Evolutionary conservation across 2,888 invertebrate genomes (phyloP).

Genomic region (Lasioglossum leucozonium): DNA sequence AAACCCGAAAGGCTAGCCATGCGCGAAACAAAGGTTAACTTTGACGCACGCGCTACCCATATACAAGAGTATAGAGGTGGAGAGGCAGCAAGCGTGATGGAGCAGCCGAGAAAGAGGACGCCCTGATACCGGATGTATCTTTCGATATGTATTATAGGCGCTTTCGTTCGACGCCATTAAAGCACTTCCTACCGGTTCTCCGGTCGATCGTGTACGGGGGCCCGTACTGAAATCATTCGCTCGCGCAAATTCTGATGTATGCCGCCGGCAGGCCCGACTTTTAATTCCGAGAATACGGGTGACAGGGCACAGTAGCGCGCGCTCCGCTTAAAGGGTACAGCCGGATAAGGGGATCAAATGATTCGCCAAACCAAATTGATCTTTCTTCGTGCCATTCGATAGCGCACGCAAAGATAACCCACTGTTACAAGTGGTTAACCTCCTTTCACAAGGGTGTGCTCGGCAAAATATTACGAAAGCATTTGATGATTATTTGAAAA

Average conservation of each 20-base stretch:
- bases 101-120: constrained; percentile 51
- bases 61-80: constrained; percentile 30
- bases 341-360: constrained; percentile 5
- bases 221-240: constrained; percentile 38
- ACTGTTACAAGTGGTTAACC: not conserved
- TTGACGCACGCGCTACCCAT: constrained; percentile 75
- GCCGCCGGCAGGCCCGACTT: not conserved
- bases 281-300: not conserved
- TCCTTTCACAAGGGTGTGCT: too few species aligned
- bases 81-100: constrained; percentile 52
- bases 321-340: not conserved
- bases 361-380: not conserved
- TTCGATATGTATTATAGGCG: constrained; percentile 70
- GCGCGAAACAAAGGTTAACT: constrained; percentile 80
- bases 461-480: too few species aligned
- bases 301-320: not conserved
- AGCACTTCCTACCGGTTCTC: constrained; percentile 57
- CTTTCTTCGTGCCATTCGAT: not conserved
- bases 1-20: constrained; percentile 78
- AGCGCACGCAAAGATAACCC: not conserved
- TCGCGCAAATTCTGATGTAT: not conserved
- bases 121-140: constrained; percentile 63
- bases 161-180: constrained; percentile 58
- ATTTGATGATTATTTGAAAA: too few species aligned
- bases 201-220: constrained; percentile 50